A percentile compares a stretch with the other conserved stretches of the same genome.
These are phyloP conservation scores for Periplaneta americana DNA, from an alignment of 1,140 invertebrate species.

Conservation along the genomic window DNA sequence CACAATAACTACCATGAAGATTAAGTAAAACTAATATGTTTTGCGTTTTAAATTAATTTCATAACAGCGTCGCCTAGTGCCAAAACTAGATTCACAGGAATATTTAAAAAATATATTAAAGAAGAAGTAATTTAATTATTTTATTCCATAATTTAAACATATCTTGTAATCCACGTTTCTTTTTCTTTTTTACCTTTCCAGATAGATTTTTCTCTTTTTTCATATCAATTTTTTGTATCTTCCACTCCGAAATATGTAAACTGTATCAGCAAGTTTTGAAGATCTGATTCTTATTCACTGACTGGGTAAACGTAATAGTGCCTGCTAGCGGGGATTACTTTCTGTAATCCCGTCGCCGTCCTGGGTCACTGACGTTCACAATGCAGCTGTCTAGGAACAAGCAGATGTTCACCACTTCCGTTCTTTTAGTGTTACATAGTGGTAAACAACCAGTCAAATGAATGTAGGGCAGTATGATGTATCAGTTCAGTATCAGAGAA, in stretches of 20 bases:
- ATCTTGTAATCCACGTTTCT: not conserved
- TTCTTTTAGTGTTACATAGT: not conserved
- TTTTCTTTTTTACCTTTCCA: not conserved
- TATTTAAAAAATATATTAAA: too few relatives aligned
- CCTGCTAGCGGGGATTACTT: constrained; percentile 13
- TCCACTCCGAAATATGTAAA: not conserved
- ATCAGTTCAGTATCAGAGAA: not conserved
- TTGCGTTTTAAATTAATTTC: not conserved
- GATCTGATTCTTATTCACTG: not conserved
- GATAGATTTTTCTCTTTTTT: not conserved
- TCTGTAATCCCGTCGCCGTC: constrained; percentile 9
- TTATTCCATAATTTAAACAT: too few relatives aligned
- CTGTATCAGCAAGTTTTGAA: not conserved
- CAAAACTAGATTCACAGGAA: too few relatives aligned
- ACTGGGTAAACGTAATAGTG: not conserved
- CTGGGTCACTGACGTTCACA: not conserved
- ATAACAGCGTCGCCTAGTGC: too few relatives aligned
- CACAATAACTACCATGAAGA: not conserved
- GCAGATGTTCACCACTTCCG: not conserved
- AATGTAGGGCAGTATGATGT: not conserved
- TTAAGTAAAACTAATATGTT: too few relatives aligned
- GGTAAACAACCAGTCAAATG: not conserved
- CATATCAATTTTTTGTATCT: not conserved
- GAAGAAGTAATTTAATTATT: too few relatives aligned
- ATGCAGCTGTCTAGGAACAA: not conserved